Conservation (phyloP, 92 coral and sea anemone species). For the Bergia sp. region DNA sequence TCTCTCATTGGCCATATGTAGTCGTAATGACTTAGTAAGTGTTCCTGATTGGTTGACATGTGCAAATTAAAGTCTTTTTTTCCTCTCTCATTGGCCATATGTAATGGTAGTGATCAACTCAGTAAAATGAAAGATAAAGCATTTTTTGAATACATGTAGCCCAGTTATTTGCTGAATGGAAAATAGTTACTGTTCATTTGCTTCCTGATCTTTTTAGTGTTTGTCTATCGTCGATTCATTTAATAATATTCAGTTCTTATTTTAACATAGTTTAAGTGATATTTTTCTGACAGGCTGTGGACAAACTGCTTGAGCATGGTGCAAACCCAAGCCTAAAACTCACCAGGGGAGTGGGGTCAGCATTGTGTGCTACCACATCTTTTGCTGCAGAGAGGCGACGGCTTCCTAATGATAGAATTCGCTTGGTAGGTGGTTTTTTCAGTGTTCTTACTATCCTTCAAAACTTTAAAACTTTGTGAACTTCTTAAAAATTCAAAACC, state of each 20-base stretch:
- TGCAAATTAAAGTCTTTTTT: slow-evolving; percentile 83
- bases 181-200: too few species aligned
- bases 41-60: slow-evolving; percentile 63
- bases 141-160: slow-evolving; percentile 72
- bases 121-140: slow-evolving; percentile 46
- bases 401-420: slow-evolving; percentile 79
- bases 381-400: slow-evolving; percentile 96
- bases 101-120: slow-evolving; percentile 80
- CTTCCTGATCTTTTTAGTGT: too few species aligned
- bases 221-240: too few species aligned
- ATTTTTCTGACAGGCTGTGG: slow-evolving; percentile 76
- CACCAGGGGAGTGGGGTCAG: slow-evolving; percentile 94
- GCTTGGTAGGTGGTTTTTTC: slow-evolving; percentile 68
- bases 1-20: slow-evolving; percentile 89
- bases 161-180: too few species aligned
- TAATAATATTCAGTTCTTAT: neutral
- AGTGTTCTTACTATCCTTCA: neutral
- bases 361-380: slow-evolving; percentile 94
- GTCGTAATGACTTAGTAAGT: slow-evolving; percentile 93
- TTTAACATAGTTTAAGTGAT: neutral
- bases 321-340: slow-evolving; percentile 91
- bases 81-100: slow-evolving; percentile 90
- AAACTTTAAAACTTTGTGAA: neutral
- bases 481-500: neutral
- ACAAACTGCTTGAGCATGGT: slow-evolving; percentile 78